These are phyloP conservation scores for Strigamia maritima DNA, from an alignment of 2,888 invertebrate species.

Conservation along the genomic window DNA sequence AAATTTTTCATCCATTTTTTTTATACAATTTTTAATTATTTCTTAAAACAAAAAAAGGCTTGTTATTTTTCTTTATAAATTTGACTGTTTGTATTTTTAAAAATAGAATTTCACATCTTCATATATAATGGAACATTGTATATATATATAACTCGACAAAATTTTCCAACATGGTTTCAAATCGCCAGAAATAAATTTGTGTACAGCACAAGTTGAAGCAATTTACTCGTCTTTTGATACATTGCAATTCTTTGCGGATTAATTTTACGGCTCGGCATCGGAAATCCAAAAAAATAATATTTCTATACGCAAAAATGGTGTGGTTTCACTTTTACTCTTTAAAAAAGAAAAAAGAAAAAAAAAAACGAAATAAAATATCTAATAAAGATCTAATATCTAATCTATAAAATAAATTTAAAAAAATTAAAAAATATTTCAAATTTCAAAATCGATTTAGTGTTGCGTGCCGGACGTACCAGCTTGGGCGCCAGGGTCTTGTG, in stretches of 20 bases:
- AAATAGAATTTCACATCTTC: not conserved
- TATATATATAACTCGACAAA: not conserved
- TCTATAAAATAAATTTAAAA: no score
- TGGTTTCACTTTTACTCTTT: not conserved
- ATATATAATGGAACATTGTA: not conserved
- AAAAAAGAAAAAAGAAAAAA: not conserved
- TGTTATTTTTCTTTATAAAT: not conserved
- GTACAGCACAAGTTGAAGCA: slow-evolving; percentile 5
- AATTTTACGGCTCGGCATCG: slow-evolving; percentile 19
- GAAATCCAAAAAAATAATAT: not conserved
- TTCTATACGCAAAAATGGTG: not conserved
- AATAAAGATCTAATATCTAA: no score
- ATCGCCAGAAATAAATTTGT: not conserved
- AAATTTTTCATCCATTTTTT: not conserved
- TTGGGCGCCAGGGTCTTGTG: not conserved
- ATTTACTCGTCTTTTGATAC: not conserved
- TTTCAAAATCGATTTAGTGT: not conserved
- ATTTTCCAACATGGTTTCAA: not conserved
- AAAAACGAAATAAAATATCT: no score
- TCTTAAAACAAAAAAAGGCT: not conserved
- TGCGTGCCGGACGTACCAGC: not conserved
- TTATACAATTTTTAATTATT: not conserved
- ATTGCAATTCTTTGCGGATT: not conserved
- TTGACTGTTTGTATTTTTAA: not conserved
- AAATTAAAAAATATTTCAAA: no score